Percentiles rank a stretch among this genome's conserved stretches.
Conservation (phyloP, 2,888 invertebrate species). For the Sinodicranocentrus sp. region DNA sequence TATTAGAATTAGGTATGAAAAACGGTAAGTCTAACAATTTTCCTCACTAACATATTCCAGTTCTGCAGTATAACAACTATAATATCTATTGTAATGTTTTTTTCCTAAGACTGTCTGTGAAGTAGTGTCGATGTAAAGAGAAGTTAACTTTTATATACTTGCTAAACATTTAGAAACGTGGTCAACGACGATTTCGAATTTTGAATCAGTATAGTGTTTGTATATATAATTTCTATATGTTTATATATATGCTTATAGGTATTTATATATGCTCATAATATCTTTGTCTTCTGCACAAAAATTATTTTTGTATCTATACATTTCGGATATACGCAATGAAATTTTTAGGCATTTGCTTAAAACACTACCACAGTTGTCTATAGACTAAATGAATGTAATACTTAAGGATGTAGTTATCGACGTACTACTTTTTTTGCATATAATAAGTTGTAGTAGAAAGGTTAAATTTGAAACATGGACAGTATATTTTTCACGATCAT, state of each 20-base stretch:
- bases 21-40: slow-evolving; percentile 22
- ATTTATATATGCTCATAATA: slow-evolving; percentile 3
- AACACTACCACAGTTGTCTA: slow-evolving; percentile 10
- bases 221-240: neutral
- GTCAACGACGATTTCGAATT: slow-evolving; percentile 44
- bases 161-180: slow-evolving; percentile 24
- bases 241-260: slow-evolving; percentile 13
- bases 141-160: slow-evolving; percentile 32
- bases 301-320: slow-evolving; percentile 7
- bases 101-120: neutral
- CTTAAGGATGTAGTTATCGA: no score
- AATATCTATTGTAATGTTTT: no score
- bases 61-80: neutral
- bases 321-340: neutral
- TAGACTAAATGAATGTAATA: no score
- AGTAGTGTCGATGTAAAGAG: neutral
- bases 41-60: slow-evolving; percentile 15
- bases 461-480: neutral
- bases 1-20: slow-evolving; percentile 18
- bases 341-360: slow-evolving; percentile 21
- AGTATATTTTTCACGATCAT: neutral
- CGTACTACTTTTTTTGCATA: no score
- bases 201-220: neutral
- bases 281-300: slow-evolving; percentile 17
- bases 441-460: neutral